Evolutionary conservation across 2,113 vertebrate genomes (phyloP).

Genomic region (Sialia sialis): DNA sequence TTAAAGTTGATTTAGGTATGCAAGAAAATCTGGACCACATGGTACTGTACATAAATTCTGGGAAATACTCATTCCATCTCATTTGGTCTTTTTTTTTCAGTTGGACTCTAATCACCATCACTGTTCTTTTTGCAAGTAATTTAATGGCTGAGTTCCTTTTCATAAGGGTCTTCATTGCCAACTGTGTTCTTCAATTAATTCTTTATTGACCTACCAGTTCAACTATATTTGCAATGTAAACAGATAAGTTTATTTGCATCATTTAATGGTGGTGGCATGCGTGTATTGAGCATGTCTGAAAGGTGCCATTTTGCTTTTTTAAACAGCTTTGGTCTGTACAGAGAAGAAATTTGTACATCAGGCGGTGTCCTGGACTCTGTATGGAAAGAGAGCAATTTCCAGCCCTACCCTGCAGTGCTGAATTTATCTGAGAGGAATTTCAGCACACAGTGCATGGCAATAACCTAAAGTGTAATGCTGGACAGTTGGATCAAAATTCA

Average conservation of each 20-base stretch:
- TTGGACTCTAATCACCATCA: background rate
- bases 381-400: background rate
- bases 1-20: background rate
- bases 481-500: background rate
- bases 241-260: conserved; percentile 24
- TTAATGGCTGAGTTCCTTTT: conserved; percentile 40
- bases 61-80: background rate
- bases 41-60: background rate
- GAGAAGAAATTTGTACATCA: background rate
- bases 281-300: background rate
- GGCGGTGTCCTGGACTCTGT: background rate
- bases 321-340: background rate
- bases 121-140: conserved; percentile 13
- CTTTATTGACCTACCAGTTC: background rate
- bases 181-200: conserved; percentile 41
- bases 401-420: background rate
- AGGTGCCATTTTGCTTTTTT: background rate
- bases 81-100: background rate
- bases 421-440: background rate
- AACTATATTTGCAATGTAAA: background rate
- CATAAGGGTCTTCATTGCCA: background rate
- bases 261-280: background rate
- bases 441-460: background rate
- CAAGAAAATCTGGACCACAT: background rate
- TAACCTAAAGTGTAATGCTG: background rate